These are phyloP conservation scores for Keiferia lycopersicella DNA, from an alignment of 2,888 invertebrate genomes.

Conservation along the genomic window DNA sequence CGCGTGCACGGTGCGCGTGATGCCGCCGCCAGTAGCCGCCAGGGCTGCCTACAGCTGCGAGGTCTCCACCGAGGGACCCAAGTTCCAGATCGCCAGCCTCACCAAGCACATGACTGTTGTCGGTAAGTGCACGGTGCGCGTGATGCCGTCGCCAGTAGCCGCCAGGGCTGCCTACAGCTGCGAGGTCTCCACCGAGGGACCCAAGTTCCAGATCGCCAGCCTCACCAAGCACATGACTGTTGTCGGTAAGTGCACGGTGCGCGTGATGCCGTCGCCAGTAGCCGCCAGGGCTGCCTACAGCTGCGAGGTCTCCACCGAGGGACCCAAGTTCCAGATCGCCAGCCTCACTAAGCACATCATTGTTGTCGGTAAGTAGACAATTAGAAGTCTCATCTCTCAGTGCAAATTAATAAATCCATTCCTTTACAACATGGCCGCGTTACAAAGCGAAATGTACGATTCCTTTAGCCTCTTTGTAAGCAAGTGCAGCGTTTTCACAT, in stretches of 20 bases:
- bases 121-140: conserved; percentile 67
- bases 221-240: conserved; percentile 77
- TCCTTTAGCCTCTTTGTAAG: conserved; percentile 1
- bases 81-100: conserved; percentile 70
- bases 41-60: conserved; percentile 72
- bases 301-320: conserved; percentile 74
- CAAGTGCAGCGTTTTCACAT: conserved; percentile 14
- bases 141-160: conserved; percentile 71
- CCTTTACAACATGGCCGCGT: not conserved
- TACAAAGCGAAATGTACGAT: not conserved
- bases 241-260: conserved; percentile 68
- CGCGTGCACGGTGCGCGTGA: conserved; percentile 67
- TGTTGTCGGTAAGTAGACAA: conserved; percentile 51
- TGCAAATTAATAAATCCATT: not conserved
- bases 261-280: conserved; percentile 72
- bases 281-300: conserved; percentile 68
- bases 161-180: conserved; percentile 70
- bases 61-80: conserved; percentile 73
- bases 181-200: conserved; percentile 74
- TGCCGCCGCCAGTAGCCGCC: conserved; percentile 68
- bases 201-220: conserved; percentile 71
- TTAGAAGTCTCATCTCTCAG: no score
- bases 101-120: conserved; percentile 78
- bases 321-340: conserved; percentile 72
- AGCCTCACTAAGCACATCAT: conserved; percentile 76